Evolutionary conservation across 2,888 invertebrate genomes (phyloP), one percentile per base, ranked within the genome.

Genomic region (Orgyia antiqua): DNA sequence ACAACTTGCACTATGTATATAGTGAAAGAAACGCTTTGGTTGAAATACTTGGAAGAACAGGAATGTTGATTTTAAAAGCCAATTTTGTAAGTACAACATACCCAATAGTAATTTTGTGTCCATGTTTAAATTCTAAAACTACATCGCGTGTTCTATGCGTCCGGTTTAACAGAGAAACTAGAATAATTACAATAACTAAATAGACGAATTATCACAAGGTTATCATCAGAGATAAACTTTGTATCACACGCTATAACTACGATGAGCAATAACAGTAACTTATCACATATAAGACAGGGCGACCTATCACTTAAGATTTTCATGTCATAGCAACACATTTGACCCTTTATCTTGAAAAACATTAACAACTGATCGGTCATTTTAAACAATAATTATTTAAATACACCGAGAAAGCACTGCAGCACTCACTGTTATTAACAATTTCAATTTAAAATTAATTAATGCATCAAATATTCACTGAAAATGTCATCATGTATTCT

Each of bases 101-200:
- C 78, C 83, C 82, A 80, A 80, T 80, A 61, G 64, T 36, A 42
- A 66, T 61, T 72, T 69, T 58, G 51, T 48, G 56, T 51, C 47
- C 45, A 43, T 47, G 60, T 63, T 52, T 39, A 47, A 49, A 49
- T 4, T 17, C 10, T 24, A 24, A 3, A 51, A 52, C 52, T 61
- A 63, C 57, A 75, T 75, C 84, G 84, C 84, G 84, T 84, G 84
- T 83, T 83, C 84, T 74, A 80, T 64, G 66, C 76, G 72, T 61
- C 65, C 65, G 42, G 58, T 58, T 59, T 65, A 8, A 62, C 59
- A 68, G 54, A 58, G 56, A 65, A 69, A 67, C 69, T 70, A 65
- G 41, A 51, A 46, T 65, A 59, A 11, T 15, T 55, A 60, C 49
- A 48, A 55, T 45, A 57, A 58, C 60, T 63, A 63, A 54, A 20